These are phyloP conservation scores for Conistra vaccinii DNA, from an alignment of 2,888 invertebrate genomes.

Conservation along the genomic window DNA sequence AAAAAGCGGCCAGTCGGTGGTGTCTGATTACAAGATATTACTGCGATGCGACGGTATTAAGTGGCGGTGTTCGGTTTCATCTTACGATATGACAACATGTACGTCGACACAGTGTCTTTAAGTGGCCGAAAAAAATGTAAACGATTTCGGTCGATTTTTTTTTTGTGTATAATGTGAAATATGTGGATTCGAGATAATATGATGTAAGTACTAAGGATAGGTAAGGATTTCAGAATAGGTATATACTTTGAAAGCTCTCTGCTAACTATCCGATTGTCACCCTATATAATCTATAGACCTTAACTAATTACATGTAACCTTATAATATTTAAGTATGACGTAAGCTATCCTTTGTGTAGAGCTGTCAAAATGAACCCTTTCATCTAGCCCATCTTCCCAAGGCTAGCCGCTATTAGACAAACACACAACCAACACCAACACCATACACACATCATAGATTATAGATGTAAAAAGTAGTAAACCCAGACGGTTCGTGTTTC, in stretches of 20 bases:
- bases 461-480: slow-evolving; percentile 68
- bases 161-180: slow-evolving; percentile 9
- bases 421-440: slow-evolving; percentile 32
- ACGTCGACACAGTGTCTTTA: slow-evolving; percentile 45
- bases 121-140: slow-evolving; percentile 49
- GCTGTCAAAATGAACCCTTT: slow-evolving; percentile 48
- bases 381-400: slow-evolving; percentile 22
- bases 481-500: slow-evolving; percentile 83
- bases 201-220: neutral
- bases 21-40: slow-evolving; percentile 73
- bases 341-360: slow-evolving; percentile 31
- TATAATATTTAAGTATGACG: neutral
- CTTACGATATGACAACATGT: slow-evolving; percentile 70
- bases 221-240: neutral
- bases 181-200: slow-evolving; percentile 24
- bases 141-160: slow-evolving; percentile 40
- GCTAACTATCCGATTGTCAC: neutral
- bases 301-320: neutral
- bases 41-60: slow-evolving; percentile 68
- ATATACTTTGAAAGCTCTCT: too few species aligned
- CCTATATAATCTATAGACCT: neutral
- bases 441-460: slow-evolving; percentile 64
- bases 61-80: slow-evolving; percentile 63
- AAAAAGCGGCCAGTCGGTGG: slow-evolving; percentile 55
- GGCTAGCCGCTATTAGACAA: slow-evolving; percentile 35